phyloP scores from a whole-genome alignment of 2,797 vertebrate genomes.

The Petrocephalus sullivani region DNA sequence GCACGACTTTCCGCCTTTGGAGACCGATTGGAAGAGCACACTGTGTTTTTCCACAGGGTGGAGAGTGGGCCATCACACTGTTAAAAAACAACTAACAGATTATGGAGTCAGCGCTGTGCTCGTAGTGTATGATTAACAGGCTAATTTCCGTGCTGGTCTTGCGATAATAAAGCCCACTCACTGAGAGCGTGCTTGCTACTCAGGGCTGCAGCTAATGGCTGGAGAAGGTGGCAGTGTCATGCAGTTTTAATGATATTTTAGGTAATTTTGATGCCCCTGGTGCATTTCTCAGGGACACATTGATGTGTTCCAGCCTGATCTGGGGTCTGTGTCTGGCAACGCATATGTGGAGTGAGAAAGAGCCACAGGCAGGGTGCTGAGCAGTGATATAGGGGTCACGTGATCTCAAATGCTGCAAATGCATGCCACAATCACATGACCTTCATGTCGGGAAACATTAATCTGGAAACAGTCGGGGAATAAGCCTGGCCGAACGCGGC shows the following conservation, averaged over 20 bases:
- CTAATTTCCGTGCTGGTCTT: neutral
- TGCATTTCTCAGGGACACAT: neutral
- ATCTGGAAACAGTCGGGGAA: neutral
- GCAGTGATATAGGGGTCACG: neutral
- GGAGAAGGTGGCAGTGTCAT: neutral
- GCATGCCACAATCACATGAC: conserved; percentile 15
- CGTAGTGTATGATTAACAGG: neutral
- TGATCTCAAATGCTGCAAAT: neutral
- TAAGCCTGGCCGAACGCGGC: neutral
- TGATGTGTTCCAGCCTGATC: neutral
- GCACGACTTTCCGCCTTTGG: neutral
- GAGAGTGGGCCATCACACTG: neutral
- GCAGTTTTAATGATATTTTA: neutral
- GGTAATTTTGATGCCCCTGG: neutral
- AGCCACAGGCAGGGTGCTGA: neutral
- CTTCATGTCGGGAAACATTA: conserved; percentile 21
- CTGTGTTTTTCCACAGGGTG: neutral
- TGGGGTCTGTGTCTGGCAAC: neutral
- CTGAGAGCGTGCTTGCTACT: neutral
- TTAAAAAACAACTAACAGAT: neutral
- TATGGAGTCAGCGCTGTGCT: neutral
- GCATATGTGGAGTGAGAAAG: neutral
- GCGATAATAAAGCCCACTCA: neutral
- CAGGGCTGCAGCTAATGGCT: neutral
- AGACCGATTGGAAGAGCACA: neutral